Percentiles rank a stretch among this genome's conserved stretches.
These are phyloP conservation scores for Merops nubicus DNA, from an alignment of 2,113 vertebrate genomes.

Conservation along the genomic window DNA sequence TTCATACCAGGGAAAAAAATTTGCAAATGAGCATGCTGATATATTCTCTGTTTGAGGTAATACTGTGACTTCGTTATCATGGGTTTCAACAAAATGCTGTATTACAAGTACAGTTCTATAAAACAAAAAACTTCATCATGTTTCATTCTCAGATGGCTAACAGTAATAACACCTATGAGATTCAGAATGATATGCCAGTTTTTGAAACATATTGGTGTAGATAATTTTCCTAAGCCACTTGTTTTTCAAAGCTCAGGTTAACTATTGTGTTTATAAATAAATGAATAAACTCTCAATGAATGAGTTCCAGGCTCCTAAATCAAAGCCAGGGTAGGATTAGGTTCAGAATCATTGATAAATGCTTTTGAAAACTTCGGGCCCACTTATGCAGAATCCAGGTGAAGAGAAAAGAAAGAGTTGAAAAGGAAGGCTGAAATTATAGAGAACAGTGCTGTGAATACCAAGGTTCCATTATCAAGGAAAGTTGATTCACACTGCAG, in stretches of 20 bases:
- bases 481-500: background rate
- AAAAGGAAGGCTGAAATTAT: background rate
- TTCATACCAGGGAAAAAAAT: background rate
- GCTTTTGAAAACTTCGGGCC: background rate
- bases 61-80: background rate
- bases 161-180: background rate
- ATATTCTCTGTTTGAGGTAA: background rate
- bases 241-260: background rate
- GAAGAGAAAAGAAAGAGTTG: background rate
- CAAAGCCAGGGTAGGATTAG: background rate
- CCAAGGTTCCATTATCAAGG: background rate
- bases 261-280: background rate
- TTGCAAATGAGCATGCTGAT: background rate
- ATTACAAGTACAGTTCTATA: background rate
- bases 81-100: background rate
- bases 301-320: background rate
- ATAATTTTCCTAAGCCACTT: background rate
- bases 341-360: conserved; percentile 6
- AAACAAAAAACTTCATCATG: background rate
- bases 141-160: background rate
- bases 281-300: background rate
- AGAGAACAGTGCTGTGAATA: background rate
- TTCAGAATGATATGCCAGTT: background rate
- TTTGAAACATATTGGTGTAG: background rate
- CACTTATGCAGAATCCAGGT: background rate